These are phyloP conservation scores for Villa cingulata DNA, from an alignment of 2,888 invertebrate species.

Conservation along the genomic window DNA sequence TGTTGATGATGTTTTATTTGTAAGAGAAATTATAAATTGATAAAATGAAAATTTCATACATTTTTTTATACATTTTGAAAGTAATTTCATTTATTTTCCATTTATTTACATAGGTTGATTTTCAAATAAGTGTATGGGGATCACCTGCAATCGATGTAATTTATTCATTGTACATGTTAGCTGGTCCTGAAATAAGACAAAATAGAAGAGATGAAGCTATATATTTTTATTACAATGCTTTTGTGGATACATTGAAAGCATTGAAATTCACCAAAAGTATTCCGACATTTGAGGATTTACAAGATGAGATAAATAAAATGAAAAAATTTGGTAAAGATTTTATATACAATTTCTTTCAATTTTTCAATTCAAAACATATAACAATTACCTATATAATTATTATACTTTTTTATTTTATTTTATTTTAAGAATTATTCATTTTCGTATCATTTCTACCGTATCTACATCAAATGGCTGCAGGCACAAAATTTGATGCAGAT, in stretches of 20 bases:
- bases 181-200: slow-evolving; percentile 3
- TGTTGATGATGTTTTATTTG: slow-evolving; percentile 5
- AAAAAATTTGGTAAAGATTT: slow-evolving; percentile 6
- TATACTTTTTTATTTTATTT: neutral
- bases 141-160: slow-evolving; percentile 11
- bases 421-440: neutral
- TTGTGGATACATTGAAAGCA: slow-evolving; percentile 6
- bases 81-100: too few species aligned
- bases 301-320: slow-evolving; percentile 9
- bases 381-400: too few species aligned
- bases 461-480: neutral
- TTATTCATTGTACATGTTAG: slow-evolving; percentile 7
- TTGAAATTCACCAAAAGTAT: slow-evolving; percentile 6
- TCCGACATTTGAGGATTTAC: slow-evolving; percentile 9
- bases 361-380: neutral
- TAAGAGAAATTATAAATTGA: neutral
- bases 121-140: slow-evolving; percentile 11
- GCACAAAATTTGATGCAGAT: neutral
- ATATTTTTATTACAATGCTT: slow-evolving; percentile 6
- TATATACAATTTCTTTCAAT: neutral
- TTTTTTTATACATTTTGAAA: neutral
- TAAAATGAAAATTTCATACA: neutral
- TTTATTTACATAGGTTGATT: slow-evolving; percentile 11
- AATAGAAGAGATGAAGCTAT: slow-evolving; percentile 10
- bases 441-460: neutral